Base-by-base conservation (phyloP, 2,113 vertebrate species). In the Syngnathoides biaculeatus region DNA sequence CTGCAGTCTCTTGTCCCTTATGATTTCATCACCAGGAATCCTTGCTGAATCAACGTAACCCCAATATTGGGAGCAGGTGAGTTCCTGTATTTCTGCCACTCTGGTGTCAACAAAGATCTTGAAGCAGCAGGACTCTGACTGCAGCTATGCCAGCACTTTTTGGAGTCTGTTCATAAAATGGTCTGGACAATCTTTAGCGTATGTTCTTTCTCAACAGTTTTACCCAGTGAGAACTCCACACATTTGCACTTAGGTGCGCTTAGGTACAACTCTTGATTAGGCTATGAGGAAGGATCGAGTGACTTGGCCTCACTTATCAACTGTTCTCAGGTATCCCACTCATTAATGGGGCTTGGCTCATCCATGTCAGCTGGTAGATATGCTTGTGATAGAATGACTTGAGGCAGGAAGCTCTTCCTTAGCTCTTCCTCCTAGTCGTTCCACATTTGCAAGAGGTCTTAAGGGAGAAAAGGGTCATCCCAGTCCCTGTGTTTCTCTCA, bases 71-170 rank as follows among this genome's bases (percentile, higher is more conserved):
- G 15, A 24, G 17, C n/a, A 11, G 7, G 62, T 64, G 42, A 50
- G 62, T 24, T 50, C 62, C 8, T 64, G 26, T 24, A 64, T 64
- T 15, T 64, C 43, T 1, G 42, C 62, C 42, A 64, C 62, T 26
- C 62, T 50, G 8, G 43, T 30, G 24, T 43, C 62, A 10, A 64
- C 62, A 19, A 64, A 64, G 11, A 64, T 22, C 61, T 64, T 64
- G 7, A 47, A 64, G 11, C 42, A 26, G 8, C 43, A 64, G 6
- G 42, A 64, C 12, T 64, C n/a, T 11, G 62, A 64, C 42, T 64
- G 42, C 17, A 64, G 14, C 45, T 24, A 64, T 0, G 24, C 11
- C 24, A 64, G 17, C 5, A 48, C 63, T 11, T 65, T 15, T 27
- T 30, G 8, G 63, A 50, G 27, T 62, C 59, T 4, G 38, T 61